A percentile compares a stretch with the other conserved stretches of the same genome.
phyloP scores from a whole-genome alignment of 2,797 vertebrate genomes.

The Tapera naevia region DNA sequence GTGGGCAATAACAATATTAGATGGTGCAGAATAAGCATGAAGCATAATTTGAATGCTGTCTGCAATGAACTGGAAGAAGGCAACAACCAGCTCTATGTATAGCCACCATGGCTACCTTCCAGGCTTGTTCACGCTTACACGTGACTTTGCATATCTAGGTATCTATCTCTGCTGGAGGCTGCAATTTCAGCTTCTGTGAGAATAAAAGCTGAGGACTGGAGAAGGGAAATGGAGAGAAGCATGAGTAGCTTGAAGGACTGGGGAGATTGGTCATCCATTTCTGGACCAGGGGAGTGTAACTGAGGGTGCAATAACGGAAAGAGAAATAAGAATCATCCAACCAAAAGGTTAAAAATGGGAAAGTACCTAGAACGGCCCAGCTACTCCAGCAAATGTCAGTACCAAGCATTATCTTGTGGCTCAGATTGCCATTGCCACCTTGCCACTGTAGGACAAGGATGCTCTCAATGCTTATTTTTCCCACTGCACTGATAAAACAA shows the following conservation, averaged over 20 bases:
- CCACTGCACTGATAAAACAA: background rate
- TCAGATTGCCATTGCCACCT: background rate
- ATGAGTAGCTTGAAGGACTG: no score
- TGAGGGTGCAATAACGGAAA: background rate
- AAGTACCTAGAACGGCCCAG: background rate
- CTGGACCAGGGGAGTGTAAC: background rate
- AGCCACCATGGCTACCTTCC: no score
- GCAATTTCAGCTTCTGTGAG: no score
- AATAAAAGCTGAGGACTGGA: no score
- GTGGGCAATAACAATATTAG: background rate
- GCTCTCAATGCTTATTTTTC: background rate
- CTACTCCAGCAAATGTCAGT: background rate
- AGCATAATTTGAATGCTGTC: background rate
- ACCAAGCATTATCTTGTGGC: background rate
- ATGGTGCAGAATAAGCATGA: background rate
- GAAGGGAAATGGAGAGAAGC: no score
- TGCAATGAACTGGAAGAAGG: background rate
- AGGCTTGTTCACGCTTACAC: no score
- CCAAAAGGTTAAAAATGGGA: background rate
- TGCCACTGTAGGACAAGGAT: background rate
- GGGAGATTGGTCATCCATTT: background rate
- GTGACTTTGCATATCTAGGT: no score
- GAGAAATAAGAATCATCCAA: background rate
- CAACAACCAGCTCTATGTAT: no score
- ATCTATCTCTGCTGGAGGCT: no score